Conservation (phyloP, 2,888 invertebrate genomes). For the Artemia sinica region DNA sequence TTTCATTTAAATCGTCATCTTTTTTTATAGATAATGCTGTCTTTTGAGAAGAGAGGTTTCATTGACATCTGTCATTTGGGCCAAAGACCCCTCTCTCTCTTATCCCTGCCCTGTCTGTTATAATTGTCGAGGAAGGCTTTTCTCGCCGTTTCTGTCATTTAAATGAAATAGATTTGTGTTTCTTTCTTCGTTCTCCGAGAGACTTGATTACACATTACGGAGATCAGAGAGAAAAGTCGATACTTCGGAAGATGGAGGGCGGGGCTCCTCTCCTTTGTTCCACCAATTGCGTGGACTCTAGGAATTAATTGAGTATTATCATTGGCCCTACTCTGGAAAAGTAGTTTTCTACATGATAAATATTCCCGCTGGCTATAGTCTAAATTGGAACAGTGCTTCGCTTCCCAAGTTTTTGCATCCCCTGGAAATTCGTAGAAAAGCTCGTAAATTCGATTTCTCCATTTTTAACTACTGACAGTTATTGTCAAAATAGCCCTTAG, state of each 20-base stretch:
- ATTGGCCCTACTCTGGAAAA: conserved; percentile 7
- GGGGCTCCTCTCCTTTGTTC: conserved; percentile 4
- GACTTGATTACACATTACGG: conserved; percentile 13
- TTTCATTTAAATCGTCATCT: no score
- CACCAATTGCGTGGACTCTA: conserved; percentile 8
- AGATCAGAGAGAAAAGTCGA: conserved; percentile 13
- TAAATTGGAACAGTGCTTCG: conserved; percentile 13
- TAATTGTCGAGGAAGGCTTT: background rate
- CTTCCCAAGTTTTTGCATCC: conserved; percentile 5
- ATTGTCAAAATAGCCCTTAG: background rate
- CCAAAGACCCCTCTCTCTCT: background rate
- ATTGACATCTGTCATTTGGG: background rate
- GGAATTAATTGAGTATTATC: conserved; percentile 14
- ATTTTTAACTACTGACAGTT: conserved; percentile 13
- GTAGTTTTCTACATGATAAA: conserved; percentile 14
- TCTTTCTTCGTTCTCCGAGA: background rate
- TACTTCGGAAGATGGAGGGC: conserved; percentile 5
- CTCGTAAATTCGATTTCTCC: conserved; percentile 12
- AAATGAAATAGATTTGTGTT: conserved; percentile 14
- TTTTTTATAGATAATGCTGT: no score
- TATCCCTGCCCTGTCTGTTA: background rate
- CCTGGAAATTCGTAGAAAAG: conserved; percentile 1
- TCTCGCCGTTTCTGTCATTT: background rate
- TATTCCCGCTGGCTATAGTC: conserved; percentile 10
- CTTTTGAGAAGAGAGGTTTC: background rate